These are phyloP conservation scores for Drosophila biarmipes DNA, from an alignment of 1,140 invertebrate species.

Conservation along the genomic window DNA sequence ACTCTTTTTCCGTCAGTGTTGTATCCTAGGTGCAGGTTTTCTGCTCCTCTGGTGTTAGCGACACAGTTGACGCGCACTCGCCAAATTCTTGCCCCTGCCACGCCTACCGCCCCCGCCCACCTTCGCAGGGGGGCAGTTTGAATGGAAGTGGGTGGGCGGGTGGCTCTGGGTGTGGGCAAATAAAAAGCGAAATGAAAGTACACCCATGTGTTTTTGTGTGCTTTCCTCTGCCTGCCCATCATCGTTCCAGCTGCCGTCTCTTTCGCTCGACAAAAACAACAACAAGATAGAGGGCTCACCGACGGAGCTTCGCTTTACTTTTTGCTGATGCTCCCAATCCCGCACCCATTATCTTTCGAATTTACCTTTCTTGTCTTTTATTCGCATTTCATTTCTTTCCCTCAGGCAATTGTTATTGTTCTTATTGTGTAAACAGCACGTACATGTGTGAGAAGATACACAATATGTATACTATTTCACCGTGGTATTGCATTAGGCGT, in stretches of 20 bases:
- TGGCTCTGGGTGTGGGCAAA: constrained; percentile 17
- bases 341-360: not conserved
- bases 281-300: not conserved
- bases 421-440: constrained; percentile 30
- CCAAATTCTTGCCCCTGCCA: constrained; percentile 47
- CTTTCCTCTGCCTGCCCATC: constrained; percentile 8
- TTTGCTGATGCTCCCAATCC: constrained; percentile 14
- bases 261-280: constrained; percentile 10
- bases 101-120: not conserved
- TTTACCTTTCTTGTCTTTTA: constrained; percentile 37
- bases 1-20: not conserved
- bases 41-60: constrained; percentile 39
- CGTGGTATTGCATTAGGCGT: not conserved
- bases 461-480: not conserved
- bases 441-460: not conserved
- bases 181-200: constrained; percentile 50
- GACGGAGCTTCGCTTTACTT: constrained; percentile 20
- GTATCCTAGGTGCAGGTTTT: constrained; percentile 1
- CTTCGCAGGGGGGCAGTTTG: not conserved
- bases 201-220: constrained; percentile 17
- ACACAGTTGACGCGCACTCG: constrained; percentile 66
- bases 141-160: constrained; percentile 1
- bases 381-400: constrained; percentile 15
- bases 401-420: constrained; percentile 5
- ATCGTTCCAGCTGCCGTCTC: constrained; percentile 2